A percentile compares a stretch with the other conserved stretches of the same genome.
phyloP scores from a whole-genome alignment of 2,888 invertebrate species.

The Pachycephus smyrnensis region DNA sequence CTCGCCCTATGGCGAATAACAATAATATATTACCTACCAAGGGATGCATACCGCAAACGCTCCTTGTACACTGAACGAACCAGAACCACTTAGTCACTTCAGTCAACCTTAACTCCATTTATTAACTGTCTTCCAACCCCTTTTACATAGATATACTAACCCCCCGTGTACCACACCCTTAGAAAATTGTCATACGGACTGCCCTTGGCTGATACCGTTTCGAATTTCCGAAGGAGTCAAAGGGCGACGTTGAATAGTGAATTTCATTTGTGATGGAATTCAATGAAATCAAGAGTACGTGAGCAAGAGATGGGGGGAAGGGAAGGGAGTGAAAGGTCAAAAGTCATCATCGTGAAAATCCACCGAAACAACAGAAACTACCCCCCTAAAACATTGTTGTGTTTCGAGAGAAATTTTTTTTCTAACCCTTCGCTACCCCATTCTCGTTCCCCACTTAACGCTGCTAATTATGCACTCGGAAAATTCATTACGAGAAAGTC shows the following conservation, averaged over 20 bases:
- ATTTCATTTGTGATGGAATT: background rate
- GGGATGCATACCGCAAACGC: background rate
- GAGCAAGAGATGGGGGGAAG: too few relatives aligned
- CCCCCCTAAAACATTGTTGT: background rate
- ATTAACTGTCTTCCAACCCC: background rate
- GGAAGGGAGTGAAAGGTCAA: background rate
- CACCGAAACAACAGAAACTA: background rate
- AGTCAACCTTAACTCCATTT: background rate
- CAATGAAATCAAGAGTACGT: background rate
- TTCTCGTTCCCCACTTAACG: background rate
- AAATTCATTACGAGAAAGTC: background rate
- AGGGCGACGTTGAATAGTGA: background rate
- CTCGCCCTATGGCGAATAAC: conserved; percentile 4
- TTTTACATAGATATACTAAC: background rate
- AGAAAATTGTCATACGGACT: too few relatives aligned
- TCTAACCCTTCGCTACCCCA: background rate
- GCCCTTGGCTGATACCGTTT: background rate
- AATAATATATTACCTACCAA: conserved; percentile 13
- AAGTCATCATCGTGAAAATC: background rate
- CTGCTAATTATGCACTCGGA: background rate
- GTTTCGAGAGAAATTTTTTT: background rate
- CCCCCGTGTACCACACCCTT: too few relatives aligned
- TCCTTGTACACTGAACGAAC: background rate
- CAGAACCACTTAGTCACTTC: background rate
- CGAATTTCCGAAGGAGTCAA: background rate